Conservation (phyloP, 2,888 invertebrate genomes). For the Hyposoter dolosus region DNA sequence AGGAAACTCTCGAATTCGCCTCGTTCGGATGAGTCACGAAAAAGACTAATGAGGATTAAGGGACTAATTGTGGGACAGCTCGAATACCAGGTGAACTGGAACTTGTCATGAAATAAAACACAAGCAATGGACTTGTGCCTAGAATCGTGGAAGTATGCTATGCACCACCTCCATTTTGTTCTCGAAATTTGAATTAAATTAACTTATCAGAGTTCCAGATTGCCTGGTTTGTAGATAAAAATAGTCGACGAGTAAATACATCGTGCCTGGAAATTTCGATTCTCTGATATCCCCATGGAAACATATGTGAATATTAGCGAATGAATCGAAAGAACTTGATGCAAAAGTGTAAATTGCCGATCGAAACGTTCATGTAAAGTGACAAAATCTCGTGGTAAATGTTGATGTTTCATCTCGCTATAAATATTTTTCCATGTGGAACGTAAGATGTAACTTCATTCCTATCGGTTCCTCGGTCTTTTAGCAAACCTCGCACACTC, state of each 20-base stretch:
- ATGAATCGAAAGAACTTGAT: neutral
- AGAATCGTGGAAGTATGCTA: neutral
- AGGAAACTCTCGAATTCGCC: slow-evolving; percentile 41
- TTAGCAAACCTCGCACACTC: slow-evolving; percentile 46
- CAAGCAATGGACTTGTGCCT: neutral
- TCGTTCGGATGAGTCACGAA: slow-evolving; percentile 39
- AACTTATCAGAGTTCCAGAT: slow-evolving; percentile 60
- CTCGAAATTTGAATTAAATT: neutral
- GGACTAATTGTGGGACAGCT: slow-evolving; percentile 35
- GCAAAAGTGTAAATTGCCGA: neutral
- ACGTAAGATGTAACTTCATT: slow-evolving; percentile 23
- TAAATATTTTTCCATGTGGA: slow-evolving; percentile 14
- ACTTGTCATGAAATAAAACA: slow-evolving; percentile 27
- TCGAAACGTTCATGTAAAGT: neutral
- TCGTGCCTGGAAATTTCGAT: slow-evolving; percentile 16
- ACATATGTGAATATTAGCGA: slow-evolving; percentile 4
- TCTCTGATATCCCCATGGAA: slow-evolving; percentile 10
- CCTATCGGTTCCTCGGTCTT: slow-evolving; percentile 51
- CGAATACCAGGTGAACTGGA: slow-evolving; percentile 51
- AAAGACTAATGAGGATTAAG: slow-evolving; percentile 36
- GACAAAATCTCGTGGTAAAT: neutral
- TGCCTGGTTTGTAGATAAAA: slow-evolving; percentile 71
- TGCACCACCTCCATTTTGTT: neutral
- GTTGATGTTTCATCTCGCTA: neutral
- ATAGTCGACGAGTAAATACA: slow-evolving; percentile 34